Conservation (phyloP, 1,140 invertebrate genomes). For the Zophobas atratus region DNA sequence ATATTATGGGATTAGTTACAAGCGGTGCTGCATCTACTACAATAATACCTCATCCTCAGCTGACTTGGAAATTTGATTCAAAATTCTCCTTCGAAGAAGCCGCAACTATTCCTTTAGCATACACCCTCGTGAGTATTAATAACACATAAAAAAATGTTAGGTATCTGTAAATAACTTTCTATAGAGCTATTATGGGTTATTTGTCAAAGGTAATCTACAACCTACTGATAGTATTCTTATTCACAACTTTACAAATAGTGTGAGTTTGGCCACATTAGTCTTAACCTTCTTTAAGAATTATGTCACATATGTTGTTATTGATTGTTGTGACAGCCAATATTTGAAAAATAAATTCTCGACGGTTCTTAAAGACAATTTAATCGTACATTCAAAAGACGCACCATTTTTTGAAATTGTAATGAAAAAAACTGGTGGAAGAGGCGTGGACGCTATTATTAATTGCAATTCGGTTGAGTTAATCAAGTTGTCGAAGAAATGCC, state of each 20-base stretch:
- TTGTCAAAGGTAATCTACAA: background rate
- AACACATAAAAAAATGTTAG: background rate
- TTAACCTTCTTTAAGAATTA: background rate
- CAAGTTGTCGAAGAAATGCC: slow-evolving; percentile 91
- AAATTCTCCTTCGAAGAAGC: slow-evolving; percentile 88
- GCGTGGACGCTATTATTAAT: slow-evolving; percentile 96
- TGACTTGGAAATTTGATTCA: slow-evolving; percentile 85
- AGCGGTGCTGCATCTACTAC: slow-evolving; percentile 74
- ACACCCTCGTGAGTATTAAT: slow-evolving; percentile 63
- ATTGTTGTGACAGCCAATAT: slow-evolving; percentile 89
- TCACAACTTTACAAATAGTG: background rate
- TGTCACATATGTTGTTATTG: slow-evolving; percentile 74
- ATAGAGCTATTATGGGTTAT: slow-evolving; percentile 25
- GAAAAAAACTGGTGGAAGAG: slow-evolving; percentile 85
- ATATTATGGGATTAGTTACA: slow-evolving; percentile 71
- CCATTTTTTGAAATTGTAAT: slow-evolving; percentile 92
- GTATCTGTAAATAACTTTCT: background rate
- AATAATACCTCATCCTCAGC: slow-evolving; percentile 69
- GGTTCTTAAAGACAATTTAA: slow-evolving; percentile 86
- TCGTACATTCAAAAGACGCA: slow-evolving; percentile 90
- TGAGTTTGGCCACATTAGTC: background rate
- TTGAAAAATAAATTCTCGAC: slow-evolving; percentile 89
- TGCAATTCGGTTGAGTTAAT: slow-evolving; percentile 94
- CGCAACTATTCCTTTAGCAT: slow-evolving; percentile 87
- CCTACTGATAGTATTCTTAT: slow-evolving; percentile 10